A percentile compares a stretch with the other conserved stretches of the same genome.
Conservation (phyloP, 2,797 vertebrate genomes). For the Cirrhinus mrigala region DNA sequence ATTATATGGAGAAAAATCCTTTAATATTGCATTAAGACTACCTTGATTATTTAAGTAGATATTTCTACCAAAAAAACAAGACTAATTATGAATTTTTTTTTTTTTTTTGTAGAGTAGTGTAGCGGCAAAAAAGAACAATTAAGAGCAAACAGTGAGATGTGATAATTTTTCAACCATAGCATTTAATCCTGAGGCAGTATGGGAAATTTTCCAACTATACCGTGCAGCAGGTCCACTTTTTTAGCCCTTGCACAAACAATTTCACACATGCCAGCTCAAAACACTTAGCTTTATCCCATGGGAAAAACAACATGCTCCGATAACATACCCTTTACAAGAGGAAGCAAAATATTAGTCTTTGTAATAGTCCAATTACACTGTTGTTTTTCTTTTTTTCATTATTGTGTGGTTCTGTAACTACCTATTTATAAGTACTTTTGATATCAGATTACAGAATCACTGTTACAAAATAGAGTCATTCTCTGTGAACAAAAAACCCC, state of each 20-base stretch:
- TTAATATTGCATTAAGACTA: not conserved
- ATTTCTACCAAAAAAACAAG: not conserved
- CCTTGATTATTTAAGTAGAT: not conserved
- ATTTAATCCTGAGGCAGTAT: slow-evolving; percentile 6
- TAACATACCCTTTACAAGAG: slow-evolving; percentile 39
- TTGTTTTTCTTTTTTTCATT: not conserved
- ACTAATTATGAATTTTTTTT: not conserved
- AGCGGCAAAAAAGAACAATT: not conserved
- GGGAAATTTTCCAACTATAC: not conserved
- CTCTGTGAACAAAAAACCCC: not conserved
- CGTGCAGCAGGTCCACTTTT: not conserved
- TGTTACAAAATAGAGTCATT: not conserved
- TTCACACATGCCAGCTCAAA: slow-evolving; percentile 31
- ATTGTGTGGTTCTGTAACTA: not conserved
- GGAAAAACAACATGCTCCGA: slow-evolving; percentile 33
- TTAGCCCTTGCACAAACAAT: slow-evolving; percentile 5
- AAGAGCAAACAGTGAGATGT: not conserved
- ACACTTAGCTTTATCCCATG: slow-evolving; percentile 30
- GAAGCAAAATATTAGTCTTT: slow-evolving; percentile 26
- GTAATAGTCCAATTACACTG: slow-evolving; percentile 3
- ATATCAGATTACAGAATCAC: too few species aligned
- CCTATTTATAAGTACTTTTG: not conserved
- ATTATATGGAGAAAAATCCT: too few species aligned
- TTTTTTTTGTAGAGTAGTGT: not conserved
- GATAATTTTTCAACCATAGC: slow-evolving; percentile 21